These are phyloP conservation scores for Operophtera brumata DNA, from an alignment of 2,888 invertebrate genomes.

Conservation along the genomic window DNA sequence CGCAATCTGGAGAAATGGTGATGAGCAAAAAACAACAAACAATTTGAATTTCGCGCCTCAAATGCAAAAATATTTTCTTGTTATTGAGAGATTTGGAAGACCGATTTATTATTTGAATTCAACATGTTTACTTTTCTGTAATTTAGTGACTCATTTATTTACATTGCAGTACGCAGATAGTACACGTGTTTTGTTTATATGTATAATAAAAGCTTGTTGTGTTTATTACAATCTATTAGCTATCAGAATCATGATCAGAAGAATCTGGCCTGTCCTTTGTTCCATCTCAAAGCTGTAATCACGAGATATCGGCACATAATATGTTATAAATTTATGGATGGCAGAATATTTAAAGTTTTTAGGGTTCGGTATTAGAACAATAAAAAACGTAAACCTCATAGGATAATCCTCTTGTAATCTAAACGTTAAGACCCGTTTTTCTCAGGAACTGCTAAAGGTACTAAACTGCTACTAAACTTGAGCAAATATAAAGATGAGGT, in stretches of 20 bases:
- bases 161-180: conserved; percentile 21
- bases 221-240: conserved; percentile 19
- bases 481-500: no score
- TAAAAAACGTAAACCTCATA: no score
- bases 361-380: no score
- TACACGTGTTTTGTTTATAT: conserved; percentile 29
- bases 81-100: conserved; percentile 18
- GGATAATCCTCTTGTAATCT: no score
- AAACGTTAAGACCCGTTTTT: no score
- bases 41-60: no score
- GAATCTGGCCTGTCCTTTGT: conserved; percentile 8
- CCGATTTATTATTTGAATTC: conserved; percentile 12
- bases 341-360: conserved; percentile 27
- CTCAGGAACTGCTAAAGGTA: no score
- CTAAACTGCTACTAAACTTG: no score
- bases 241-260: conserved; percentile 17
- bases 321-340: conserved; percentile 27
- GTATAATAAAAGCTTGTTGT: conserved; percentile 12
- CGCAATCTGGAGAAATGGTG: no score
- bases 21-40: no score
- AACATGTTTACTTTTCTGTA: conserved; percentile 24
- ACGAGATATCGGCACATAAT: background rate
- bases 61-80: conserved; percentile 20
- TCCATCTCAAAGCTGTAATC: conserved; percentile 1
- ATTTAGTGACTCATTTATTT: conserved; percentile 30